Evolutionary conservation across 2,797 vertebrate genomes (phyloP).

Genomic region (Amazona ochrocephala): DNA sequence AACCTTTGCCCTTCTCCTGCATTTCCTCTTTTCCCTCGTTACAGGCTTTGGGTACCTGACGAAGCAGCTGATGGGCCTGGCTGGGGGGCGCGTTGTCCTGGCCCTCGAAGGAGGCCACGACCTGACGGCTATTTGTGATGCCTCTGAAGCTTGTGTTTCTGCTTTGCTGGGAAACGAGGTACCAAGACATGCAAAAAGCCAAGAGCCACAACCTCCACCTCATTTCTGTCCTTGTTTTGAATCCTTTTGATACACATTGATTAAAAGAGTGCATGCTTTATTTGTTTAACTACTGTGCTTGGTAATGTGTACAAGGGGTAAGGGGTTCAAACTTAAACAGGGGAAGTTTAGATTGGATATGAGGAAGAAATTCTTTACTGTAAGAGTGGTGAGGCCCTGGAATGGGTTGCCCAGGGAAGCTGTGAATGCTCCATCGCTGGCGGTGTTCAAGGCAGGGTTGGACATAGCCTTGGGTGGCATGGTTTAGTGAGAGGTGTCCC

Average conservation of each 20-base stretch:
- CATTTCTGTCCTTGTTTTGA: neutral
- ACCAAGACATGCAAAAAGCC: slow-evolving; percentile 37
- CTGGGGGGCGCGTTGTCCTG: slow-evolving; percentile 90
- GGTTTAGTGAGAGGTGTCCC: too few species aligned
- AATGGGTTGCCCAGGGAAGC: too few species aligned
- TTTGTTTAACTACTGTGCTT: neutral
- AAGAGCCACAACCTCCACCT: neutral
- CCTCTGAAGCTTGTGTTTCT: slow-evolving; percentile 96
- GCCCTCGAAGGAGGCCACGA: slow-evolving; percentile 97
- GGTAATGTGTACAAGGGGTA: neutral
- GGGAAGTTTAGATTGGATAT: too few species aligned
- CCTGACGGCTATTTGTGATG: slow-evolving; percentile 97
- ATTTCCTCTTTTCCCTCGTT: slow-evolving; percentile 70
- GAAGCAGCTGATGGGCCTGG: slow-evolving; percentile 96
- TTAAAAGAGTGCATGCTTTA: neutral
- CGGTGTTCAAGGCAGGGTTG: too few species aligned
- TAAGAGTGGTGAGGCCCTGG: too few species aligned
- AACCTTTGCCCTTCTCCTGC: slow-evolving; percentile 65
- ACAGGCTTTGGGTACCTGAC: slow-evolving; percentile 98
- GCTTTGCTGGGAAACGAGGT: slow-evolving; percentile 96
- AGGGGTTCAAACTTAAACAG: too few species aligned
- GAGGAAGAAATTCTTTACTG: too few species aligned
- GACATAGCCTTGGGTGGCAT: too few species aligned
- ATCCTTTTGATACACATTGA: neutral
- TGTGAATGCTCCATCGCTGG: too few species aligned